Percentiles rank a stretch among this genome's conserved stretches.
phyloP scores from a whole-genome alignment of 2,113 vertebrate genomes.

The Pteropus alecto region DNA sequence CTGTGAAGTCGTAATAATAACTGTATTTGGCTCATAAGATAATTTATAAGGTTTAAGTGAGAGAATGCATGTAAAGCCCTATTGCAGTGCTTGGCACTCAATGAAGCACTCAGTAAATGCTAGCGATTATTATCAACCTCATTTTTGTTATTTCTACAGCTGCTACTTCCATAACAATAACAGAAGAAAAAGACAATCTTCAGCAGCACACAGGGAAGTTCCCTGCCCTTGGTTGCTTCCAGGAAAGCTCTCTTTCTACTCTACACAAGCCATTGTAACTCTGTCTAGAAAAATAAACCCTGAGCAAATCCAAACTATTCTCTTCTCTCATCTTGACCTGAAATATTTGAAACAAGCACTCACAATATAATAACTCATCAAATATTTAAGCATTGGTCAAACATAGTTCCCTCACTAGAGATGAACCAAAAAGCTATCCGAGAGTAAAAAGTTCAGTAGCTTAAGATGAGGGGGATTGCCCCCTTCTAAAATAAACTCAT shows the following conservation, averaged over 20 bases:
- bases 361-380: neutral
- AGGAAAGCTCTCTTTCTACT: neutral
- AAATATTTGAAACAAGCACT: conserved; percentile 15
- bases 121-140: neutral
- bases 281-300: neutral
- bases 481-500: neutral
- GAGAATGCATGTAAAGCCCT: neutral
- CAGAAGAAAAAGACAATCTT: neutral
- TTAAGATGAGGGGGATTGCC: neutral
- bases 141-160: neutral
- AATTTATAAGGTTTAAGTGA: neutral
- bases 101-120: neutral
- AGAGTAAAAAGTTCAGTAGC: neutral
- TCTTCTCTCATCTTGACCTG: neutral
- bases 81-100: neutral
- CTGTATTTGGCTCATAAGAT: neutral
- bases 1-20: neutral
- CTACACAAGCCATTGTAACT: neutral
- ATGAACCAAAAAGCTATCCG: neutral
- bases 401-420: neutral
- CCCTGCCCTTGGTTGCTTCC: neutral
- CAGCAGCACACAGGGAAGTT: neutral
- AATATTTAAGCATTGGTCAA: conserved; percentile 9
- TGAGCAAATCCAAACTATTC: neutral
- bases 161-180: neutral